Evolutionary conservation across 2,797 vertebrate species (phyloP).

Genomic region (Dendrocincla fuliginosa): DNA sequence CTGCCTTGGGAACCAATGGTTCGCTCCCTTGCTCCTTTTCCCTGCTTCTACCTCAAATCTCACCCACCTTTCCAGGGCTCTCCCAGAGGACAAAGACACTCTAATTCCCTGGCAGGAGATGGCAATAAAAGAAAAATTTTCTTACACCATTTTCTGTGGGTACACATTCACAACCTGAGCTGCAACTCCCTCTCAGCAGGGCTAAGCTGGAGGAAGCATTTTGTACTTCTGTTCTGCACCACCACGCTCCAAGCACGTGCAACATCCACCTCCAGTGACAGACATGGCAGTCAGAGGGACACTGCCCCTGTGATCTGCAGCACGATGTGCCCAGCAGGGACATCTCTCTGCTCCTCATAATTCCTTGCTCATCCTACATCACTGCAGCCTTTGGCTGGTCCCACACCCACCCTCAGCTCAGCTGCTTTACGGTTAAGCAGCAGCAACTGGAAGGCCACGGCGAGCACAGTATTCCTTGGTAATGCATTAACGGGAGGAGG

Average conservation of each 20-base stretch:
- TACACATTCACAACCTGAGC: neutral
- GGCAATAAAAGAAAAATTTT: neutral
- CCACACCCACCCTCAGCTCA: neutral
- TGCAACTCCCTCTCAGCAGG: neutral
- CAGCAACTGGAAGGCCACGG: constrained; percentile 27
- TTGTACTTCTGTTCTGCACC: neutral
- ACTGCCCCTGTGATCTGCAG: neutral
- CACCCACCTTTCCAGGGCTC: neutral
- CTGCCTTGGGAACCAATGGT: neutral
- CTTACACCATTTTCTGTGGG: neutral
- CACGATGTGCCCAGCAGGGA: neutral
- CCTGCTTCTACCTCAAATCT: neutral
- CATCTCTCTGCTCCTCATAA: neutral
- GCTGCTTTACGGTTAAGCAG: constrained; percentile 8
- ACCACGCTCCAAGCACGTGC: neutral
- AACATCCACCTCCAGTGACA: neutral
- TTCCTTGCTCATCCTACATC: neutral
- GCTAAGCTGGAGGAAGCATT: neutral
- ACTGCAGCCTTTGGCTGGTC: neutral
- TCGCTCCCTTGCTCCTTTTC: neutral
- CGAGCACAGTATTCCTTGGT: neutral
- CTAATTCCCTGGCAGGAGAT: neutral
- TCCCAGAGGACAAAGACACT: neutral
- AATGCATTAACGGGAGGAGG: neutral
- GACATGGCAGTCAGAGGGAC: accelerated